A percentile compares a stretch with the other conserved stretches of the same genome.
Conservation (phyloP, 2,888 invertebrate species). For the Prosopocoilus inquinatus region DNA sequence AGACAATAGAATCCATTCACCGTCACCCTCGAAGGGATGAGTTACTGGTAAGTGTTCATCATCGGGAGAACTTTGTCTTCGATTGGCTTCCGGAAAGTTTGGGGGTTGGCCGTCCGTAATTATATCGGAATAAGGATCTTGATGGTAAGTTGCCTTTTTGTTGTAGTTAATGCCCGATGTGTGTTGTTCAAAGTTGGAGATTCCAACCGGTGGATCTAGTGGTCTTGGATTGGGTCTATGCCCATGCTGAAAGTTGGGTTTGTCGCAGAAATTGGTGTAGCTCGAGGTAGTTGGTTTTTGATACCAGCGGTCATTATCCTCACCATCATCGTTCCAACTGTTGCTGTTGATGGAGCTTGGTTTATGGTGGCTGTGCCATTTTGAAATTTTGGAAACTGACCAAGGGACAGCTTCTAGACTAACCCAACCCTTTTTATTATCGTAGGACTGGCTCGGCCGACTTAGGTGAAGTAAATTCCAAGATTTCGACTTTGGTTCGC, state of each 20-base stretch:
- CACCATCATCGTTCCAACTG: slow-evolving; percentile 18
- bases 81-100: slow-evolving; percentile 50
- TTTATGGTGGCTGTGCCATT: slow-evolving; percentile 67
- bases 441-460: slow-evolving; percentile 60
- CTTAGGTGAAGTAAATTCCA: slow-evolving; percentile 56
- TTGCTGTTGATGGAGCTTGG: slow-evolving; percentile 39
- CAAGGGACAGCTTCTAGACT: slow-evolving; percentile 75
- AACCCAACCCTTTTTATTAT: slow-evolving; percentile 76
- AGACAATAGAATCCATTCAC: slow-evolving; percentile 75
- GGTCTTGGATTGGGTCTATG: slow-evolving; percentile 16
- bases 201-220: slow-evolving; percentile 9
- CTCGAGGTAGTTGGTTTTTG: too few relatives aligned
- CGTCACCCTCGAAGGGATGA: slow-evolving; percentile 66
- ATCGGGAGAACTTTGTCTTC: slow-evolving; percentile 7
- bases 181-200: not conserved
- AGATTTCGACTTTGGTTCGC: slow-evolving; percentile 50
- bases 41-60: slow-evolving; percentile 49
- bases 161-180: too few relatives aligned
- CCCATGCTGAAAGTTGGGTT: too few relatives aligned
- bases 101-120: slow-evolving; percentile 58
- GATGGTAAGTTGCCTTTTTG: too few relatives aligned
- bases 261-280: too few relatives aligned
- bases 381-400: slow-evolving; percentile 77
- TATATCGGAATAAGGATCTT: slow-evolving; percentile 37
- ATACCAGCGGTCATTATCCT: slow-evolving; percentile 2